Evolutionary conservation across 2,888 invertebrate genomes (phyloP), one percentile per base, ranked within the genome.

Genomic region (Dione vanillae): DNA sequence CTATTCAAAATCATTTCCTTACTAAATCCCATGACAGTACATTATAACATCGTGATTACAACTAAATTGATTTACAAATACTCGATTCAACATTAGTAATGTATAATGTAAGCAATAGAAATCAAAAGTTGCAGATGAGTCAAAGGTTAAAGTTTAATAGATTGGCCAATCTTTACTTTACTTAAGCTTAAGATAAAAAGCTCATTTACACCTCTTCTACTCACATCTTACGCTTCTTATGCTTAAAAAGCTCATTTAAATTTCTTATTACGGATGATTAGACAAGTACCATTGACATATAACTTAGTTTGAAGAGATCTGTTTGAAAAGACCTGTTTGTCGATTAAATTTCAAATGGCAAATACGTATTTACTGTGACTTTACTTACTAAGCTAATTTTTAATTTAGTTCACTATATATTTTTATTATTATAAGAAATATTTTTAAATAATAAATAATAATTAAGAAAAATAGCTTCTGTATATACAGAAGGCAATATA

Each of bases 1-100:
- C 54, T 56, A 56, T 56, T 9, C 37, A 37, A 56, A 56, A 9
- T 56, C 1, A 37, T n/a, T 56, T 56, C 16, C 54, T 56, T 16
- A 56, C 37, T 40, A 40, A 56, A 56, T 40, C 5, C 56, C 11
- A 67, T 20, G 65, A 78, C 64, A 66, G 67, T 47, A 67, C 56
- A 16, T 16, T 40, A 56, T 61, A 56, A 56, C 45, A 45, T 45
- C 27, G 61, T 45, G 61, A 61, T 45, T 61, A 45, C 45, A 61
- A 49, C 49, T 49, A 49, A 64, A 64, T 49, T 49, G 37, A 64
- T 49, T 49, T 19, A 49, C 47, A 64, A 64, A 64, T 49, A 51
- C 11, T 40, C 19, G 35, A 16, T 49, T 8, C 49, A 51, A 37
- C 43, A 16, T 19, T 12, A 16, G n/a, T 59, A 20, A 37, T 64